Evolutionary conservation across 2,888 invertebrate species (phyloP).

Genomic region (Piscicola geometra): DNA sequence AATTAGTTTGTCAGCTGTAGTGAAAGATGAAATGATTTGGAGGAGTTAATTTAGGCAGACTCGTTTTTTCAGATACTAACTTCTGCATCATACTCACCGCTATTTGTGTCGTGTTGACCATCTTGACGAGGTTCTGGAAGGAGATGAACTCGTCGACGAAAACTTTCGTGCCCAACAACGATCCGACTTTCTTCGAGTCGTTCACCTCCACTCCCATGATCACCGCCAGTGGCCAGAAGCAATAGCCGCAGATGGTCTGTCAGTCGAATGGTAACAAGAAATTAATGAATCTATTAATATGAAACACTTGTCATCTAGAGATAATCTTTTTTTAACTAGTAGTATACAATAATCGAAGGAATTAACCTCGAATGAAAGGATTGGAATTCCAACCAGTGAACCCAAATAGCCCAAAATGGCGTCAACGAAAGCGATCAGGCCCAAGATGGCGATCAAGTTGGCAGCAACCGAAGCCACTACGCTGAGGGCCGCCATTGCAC

Average conservation of each 20-base stretch:
- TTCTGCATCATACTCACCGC: too few species aligned
- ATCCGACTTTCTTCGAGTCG: slow-evolving; percentile 42
- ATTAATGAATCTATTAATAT: too few species aligned
- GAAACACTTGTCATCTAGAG: too few species aligned
- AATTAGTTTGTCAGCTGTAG: too few species aligned
- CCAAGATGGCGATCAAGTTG: slow-evolving; percentile 80
- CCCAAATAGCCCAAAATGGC: slow-evolving; percentile 74
- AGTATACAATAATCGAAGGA: too few species aligned
- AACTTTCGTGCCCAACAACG: slow-evolving; percentile 44
- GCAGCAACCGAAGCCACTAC: slow-evolving; percentile 75
- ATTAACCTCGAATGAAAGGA: slow-evolving; percentile 56
- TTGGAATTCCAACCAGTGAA: slow-evolving; percentile 64
- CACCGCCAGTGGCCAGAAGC: slow-evolving; percentile 45
- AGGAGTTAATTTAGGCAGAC: too few species aligned
- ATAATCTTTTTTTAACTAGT: too few species aligned
- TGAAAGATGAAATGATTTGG: too few species aligned
- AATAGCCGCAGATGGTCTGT: slow-evolving; percentile 44
- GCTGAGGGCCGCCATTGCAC: slow-evolving; percentile 72
- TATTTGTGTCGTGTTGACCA: slow-evolving; percentile 41
- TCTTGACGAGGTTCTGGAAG: slow-evolving; percentile 42
- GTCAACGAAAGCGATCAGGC: slow-evolving; percentile 77
- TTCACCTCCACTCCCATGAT: slow-evolving; percentile 45
- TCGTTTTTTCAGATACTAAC: too few species aligned
- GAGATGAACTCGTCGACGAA: slow-evolving; percentile 45
- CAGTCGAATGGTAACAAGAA: too few species aligned